Evolutionary conservation across 53 echinoderm and acorn worm species (phyloP).

Genomic region (Echinarachnius parma): DNA sequence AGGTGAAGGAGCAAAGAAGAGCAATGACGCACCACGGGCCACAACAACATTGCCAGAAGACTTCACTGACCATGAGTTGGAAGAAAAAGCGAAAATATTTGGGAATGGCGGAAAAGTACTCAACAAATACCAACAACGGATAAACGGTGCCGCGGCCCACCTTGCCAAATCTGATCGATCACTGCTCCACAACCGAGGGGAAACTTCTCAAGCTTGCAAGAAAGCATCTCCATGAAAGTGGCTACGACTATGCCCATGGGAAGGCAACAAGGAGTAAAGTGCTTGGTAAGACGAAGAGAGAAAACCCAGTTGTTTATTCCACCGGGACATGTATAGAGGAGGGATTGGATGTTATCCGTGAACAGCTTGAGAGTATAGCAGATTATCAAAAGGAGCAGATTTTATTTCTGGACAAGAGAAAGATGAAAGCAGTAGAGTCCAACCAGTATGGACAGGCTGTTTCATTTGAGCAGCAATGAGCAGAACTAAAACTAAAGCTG

Average conservation of each 20-base stretch:
- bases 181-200: constrained; percentile 23
- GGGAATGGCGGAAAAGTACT: constrained; percentile 29
- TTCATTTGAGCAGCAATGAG: constrained; percentile 37
- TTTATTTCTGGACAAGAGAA: constrained; percentile 20
- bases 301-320: not conserved
- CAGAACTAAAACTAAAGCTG: constrained; percentile 7
- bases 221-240: constrained; percentile 14
- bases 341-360: constrained; percentile 20
- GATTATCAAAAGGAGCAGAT: constrained; percentile 30
- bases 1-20: constrained; percentile 1
- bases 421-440: not conserved
- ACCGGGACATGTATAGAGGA: not conserved
- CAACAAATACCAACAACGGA: constrained; percentile 29
- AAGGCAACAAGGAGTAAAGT: constrained; percentile 39
- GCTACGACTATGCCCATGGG: constrained; percentile 41
- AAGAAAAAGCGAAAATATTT: constrained; percentile 39
- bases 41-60: not conserved
- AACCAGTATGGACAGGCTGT: constrained; percentile 34
- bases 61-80: constrained; percentile 7
- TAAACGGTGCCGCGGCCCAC: constrained; percentile 30
- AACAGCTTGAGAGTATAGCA: constrained; percentile 2
- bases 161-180: constrained; percentile 8
- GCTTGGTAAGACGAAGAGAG: not conserved
- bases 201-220: constrained; percentile 33
- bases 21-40: too few relatives aligned